A percentile compares a stretch with the other conserved stretches of the same genome.
Evolutionary conservation across 1,140 invertebrate species (phyloP).

Genomic region (Manduca sexta): DNA sequence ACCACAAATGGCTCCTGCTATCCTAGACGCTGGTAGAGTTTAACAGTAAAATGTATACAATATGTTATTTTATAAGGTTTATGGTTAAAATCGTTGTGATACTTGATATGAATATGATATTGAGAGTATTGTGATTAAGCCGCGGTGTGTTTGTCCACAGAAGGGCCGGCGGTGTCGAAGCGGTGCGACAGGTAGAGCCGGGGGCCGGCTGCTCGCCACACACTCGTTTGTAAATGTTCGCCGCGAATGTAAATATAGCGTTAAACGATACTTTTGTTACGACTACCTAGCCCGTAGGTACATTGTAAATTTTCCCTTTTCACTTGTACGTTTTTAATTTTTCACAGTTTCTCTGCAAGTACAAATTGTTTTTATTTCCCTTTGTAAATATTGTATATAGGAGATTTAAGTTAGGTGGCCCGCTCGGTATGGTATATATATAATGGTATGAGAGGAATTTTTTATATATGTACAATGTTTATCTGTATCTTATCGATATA

Average conservation of each 20-base stretch:
- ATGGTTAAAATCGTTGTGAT: no score
- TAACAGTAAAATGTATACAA: no score
- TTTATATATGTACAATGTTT: constrained; percentile 64
- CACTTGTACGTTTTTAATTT: constrained; percentile 28
- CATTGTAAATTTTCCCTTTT: constrained; percentile 45
- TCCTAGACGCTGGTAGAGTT: no score
- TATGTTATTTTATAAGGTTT: no score
- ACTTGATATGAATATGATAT: no score
- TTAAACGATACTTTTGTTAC: no score
- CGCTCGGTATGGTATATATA: constrained; percentile 42
- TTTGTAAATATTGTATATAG: constrained; percentile 69
- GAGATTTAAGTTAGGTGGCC: constrained; percentile 29
- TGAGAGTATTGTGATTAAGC: no score
- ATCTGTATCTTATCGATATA: constrained; percentile 49
- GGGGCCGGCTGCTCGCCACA: constrained; percentile 9
- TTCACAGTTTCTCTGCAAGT: constrained; percentile 66
- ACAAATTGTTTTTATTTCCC: constrained; percentile 71
- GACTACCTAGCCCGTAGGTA: no score
- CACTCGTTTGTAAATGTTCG: constrained; percentile 56
- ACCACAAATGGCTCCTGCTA: no score
- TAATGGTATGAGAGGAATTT: constrained; percentile 50
- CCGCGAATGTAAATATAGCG: background rate
- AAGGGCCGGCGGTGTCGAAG: constrained; percentile 28
- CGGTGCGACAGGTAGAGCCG: constrained; percentile 50
- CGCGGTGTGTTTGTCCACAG: constrained; percentile 21